phyloP scores from a whole-genome alignment of 2,888 invertebrate genomes.

The Heliconius ismenius region DNA sequence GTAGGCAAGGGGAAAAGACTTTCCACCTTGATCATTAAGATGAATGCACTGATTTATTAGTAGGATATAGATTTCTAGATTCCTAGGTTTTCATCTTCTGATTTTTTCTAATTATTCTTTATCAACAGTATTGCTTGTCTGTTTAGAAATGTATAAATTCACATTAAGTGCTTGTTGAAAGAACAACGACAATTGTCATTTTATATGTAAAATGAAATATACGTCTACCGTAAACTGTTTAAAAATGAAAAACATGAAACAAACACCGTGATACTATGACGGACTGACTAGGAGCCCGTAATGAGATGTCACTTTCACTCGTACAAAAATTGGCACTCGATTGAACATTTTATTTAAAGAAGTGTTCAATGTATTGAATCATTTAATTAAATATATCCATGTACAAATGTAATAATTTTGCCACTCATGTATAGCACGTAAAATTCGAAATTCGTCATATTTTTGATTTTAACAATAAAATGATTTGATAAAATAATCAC shows the following conservation, averaged over 20 bases:
- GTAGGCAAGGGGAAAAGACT: too few species aligned
- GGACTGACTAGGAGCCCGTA: not conserved
- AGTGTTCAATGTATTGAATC: too few species aligned
- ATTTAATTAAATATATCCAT: too few species aligned
- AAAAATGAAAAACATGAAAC: not conserved
- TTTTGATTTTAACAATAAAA: not conserved
- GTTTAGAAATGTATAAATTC: not conserved
- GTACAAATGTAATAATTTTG: not conserved
- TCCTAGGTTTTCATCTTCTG: too few species aligned
- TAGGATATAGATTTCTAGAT: too few species aligned
- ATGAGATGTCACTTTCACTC: constrained; percentile 6
- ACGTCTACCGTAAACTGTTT: not conserved
- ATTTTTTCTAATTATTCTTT: not conserved
- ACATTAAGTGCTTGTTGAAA: not conserved
- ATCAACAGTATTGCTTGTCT: not conserved
- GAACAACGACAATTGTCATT: not conserved
- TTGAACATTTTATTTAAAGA: too few species aligned
- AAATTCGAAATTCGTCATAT: not conserved
- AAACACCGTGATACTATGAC: not conserved
- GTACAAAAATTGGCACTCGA: not conserved
- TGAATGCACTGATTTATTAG: too few species aligned
- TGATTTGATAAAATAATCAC: not conserved
- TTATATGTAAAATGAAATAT: not conserved
- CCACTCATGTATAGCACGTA: not conserved
- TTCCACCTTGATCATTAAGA: too few species aligned